Base-by-base conservation (phyloP, 1,140 invertebrate genomes). In the Uloborus diversus region DNA sequence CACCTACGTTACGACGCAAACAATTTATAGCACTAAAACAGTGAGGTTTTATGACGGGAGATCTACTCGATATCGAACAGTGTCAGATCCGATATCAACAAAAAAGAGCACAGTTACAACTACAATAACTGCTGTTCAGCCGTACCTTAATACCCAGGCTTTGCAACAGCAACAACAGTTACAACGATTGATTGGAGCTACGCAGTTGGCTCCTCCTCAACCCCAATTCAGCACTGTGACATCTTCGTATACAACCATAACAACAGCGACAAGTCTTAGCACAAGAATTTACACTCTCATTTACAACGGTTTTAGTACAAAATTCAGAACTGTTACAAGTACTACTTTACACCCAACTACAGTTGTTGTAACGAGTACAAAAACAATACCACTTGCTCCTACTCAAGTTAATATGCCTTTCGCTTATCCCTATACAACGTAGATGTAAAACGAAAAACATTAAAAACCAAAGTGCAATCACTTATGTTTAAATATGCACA, bases 41-140 rank as follows among this genome's bases (percentile, higher is more conserved):
- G 64, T 85, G 11, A 82, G 85, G 57, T 83, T 85, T 35, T 85
- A 85, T 27, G 85, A 85, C 62, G 85, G 85, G 37, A 71, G 85
- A 71, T 59, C 73, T 25, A 85, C 84, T 9, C 59, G 83, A 30
- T 83, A 81, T 27, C 49, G 84, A 66, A 85, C 82, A 1, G 53
- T 85, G 25, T 79, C 73, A 11, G 85, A 85, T 28, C 82, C 84
- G 5, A 79, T 70, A 4, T 79, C 65, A 17, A 84, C 81, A 7
- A 82, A 82, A 3, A 82, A 81, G 57, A 57, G 66, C 47, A 83
- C 82, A 3, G 37, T 85, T 9, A 84, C 83, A 20, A 83, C 84
- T 25, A 47, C 70, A 4, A 70, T 83, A 5, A 85, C 85, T 25
- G 68, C 84, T 35, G 69, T 85, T 3, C 73, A 80, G n/a, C 83